Conservation (phyloP, 2,888 invertebrate genomes). For the Steinernema carpocapsae region DNA sequence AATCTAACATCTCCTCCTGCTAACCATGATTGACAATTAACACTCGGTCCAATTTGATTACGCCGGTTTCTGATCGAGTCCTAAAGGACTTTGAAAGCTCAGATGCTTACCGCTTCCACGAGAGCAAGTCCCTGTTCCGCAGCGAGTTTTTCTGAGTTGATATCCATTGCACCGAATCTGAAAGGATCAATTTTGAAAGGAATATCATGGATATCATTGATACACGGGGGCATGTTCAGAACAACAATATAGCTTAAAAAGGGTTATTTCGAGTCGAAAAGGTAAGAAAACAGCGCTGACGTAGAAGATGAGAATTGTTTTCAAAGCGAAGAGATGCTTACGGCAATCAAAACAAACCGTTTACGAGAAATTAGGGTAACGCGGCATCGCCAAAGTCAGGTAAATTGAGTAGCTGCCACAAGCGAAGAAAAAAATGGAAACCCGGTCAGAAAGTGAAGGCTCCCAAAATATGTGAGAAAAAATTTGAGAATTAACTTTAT, state of each 20-base stretch:
- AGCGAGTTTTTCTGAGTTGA: background rate
- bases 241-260: background rate
- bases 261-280: background rate
- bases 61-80: no score
- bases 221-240: no score
- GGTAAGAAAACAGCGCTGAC: conserved; percentile 7
- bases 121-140: background rate
- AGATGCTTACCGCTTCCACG: conserved; percentile 11
- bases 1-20: background rate
- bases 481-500: background rate
- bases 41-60: no score
- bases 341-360: conserved; percentile 11
- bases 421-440: background rate
- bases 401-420: no score
- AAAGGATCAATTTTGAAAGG: background rate
- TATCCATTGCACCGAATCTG: conserved; percentile 2
- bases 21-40: conserved; percentile 11
- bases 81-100: background rate
- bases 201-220: background rate
- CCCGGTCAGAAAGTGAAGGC: background rate
- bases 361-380: background rate
- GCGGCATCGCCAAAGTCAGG: background rate
- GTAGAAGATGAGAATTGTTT: background rate
- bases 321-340: background rate
- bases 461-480: background rate